Evolutionary conservation across 2,113 vertebrate genomes (phyloP).

Genomic region (Sula dactylatra): DNA sequence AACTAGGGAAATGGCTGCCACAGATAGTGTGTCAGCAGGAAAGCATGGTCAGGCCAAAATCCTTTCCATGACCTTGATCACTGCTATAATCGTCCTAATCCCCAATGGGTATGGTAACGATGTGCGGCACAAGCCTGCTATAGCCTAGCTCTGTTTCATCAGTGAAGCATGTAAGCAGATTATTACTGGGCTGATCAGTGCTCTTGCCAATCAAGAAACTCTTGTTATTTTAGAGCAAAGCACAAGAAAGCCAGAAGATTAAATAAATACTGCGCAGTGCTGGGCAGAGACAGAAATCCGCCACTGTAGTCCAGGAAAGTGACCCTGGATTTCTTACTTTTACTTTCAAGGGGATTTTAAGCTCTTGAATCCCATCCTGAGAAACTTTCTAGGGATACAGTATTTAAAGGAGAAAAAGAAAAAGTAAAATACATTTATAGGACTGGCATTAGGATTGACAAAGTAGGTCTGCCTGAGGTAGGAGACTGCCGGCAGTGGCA

Average conservation of each 20-base stretch:
- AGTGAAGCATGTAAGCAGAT: slow-evolving; percentile 2
- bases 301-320: not conserved
- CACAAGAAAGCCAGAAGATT: not conserved
- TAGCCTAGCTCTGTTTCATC: not conserved
- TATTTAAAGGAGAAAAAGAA: not conserved
- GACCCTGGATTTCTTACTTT: not conserved
- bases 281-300: not conserved
- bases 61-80: not conserved
- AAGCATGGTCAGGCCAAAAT: not conserved
- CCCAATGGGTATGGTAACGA: not conserved
- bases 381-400: not conserved
- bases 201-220: not conserved
- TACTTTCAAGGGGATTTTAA: not conserved
- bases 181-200: not conserved
- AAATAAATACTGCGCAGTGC: not conserved
- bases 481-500: not conserved
- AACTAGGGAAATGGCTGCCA: not conserved
- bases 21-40: not conserved
- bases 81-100: not conserved
- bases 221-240: not conserved
- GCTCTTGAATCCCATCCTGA: not conserved
- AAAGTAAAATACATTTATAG: not conserved
- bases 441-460: not conserved
- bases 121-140: not conserved
- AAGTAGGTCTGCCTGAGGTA: not conserved